Base-by-base conservation (phyloP, 2,888 invertebrate species). In the Apantesis nais region DNA sequence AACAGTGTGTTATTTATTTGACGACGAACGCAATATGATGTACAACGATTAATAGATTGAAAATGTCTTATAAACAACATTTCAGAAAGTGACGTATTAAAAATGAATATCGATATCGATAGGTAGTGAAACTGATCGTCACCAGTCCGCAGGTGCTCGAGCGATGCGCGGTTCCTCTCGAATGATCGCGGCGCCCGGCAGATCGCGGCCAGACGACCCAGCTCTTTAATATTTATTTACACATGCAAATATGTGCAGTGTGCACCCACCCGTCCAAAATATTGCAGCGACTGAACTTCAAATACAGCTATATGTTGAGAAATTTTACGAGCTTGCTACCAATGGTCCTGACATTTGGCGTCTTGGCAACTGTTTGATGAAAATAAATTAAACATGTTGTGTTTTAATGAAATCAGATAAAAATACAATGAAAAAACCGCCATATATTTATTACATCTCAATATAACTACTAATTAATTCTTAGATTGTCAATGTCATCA, bases 161-260 rank as follows among this genome's bases (percentile, higher is more conserved):
- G 82, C 84, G 82, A 86, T 83, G 81, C 81, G 86, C 83, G 78
- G 85, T 79, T 84, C 82, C 80, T 86, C 83, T 82, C 83, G 84
- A 87, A 83, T 78, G 81, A 85, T 75, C 68, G 78, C 71, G 69
- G 73, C 74, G 77, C 72, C 73, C 76, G 79, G 79, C 82, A 79
- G 80, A 80, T 80, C 80, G 67, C 74, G 80, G 78, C 85, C 84
- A 86, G 85, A 83, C 87, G 83, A 79, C 82, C 76, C 77, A 79
- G 79, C 84, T 85, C 81, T 86, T 88, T 85, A 82, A 89, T 90
- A 91, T 92, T 92, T 92, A 92, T 93, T 93, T 91, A 92, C 91
- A 88, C 89, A 91, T 91, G 89, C 88, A 89, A 90, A 91, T 90
- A 82, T 81, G 69, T 70, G 81, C 81, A 79, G 81, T 81, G 66